These are phyloP conservation scores for sheep (Ovis aries) DNA, from an alignment of 2,113 vertebrate species.

Conservation along the genomic window ARS-UI_Ramb_v3.0 NC_056069.1:44953501-44954000, in stretches of 20 bases:
- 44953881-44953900: not conserved
- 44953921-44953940: not conserved
- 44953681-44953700: not conserved
- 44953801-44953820: not conserved
- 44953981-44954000: not conserved
- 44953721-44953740: not conserved
- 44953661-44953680: not conserved
- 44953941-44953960: not conserved
- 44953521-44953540: accelerated
- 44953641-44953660: accelerated
- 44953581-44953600: not conserved
- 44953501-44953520: not conserved
- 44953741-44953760: not conserved
- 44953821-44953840: not conserved
- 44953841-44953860: not conserved
- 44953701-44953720: not conserved
- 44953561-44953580: not conserved
- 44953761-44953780: not conserved
- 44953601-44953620: not conserved
- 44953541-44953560: not conserved
- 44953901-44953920: not conserved
- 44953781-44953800: not conserved
- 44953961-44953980: not conserved
- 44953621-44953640: not conserved
- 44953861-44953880: not conserved